Conservation (phyloP, 2,113 vertebrate species). For the Elephantulus edwardii region DNA sequence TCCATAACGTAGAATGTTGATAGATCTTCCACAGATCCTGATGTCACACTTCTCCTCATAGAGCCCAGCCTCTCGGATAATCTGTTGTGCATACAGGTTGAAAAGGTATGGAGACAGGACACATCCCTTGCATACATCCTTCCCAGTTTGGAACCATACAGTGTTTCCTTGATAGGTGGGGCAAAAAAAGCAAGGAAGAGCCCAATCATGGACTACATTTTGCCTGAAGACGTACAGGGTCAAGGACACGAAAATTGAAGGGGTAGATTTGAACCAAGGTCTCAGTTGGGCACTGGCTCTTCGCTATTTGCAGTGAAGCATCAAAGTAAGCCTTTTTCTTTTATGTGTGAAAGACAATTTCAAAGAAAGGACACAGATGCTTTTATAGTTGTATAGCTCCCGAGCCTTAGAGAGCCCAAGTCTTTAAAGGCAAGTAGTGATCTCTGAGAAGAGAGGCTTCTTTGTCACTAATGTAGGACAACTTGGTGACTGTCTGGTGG, state of each 20-base stretch:
- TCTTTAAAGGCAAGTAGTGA: slow-evolving; percentile 54
- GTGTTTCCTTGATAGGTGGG: neutral
- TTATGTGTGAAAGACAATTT: neutral
- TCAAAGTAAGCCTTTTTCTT: slow-evolving; percentile 24
- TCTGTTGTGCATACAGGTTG: too few species aligned
- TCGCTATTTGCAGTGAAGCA: neutral
- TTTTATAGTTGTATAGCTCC: neutral
- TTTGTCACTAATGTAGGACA: slow-evolving; percentile 75
- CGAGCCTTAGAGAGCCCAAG: slow-evolving; percentile 25
- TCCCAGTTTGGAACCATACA: too few species aligned
- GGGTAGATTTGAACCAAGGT: neutral
- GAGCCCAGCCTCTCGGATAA: too few species aligned
- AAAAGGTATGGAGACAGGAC: too few species aligned
- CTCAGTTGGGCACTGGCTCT: neutral
- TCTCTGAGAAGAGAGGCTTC: slow-evolving; percentile 69
- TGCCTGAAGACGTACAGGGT: neutral
- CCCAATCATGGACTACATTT: neutral
- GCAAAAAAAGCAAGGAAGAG: neutral
- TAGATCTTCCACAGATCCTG: too few species aligned
- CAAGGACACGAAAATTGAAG: neutral
- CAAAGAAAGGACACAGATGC: slow-evolving; percentile 21
- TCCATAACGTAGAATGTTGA: too few species aligned
- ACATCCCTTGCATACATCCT: too few species aligned
- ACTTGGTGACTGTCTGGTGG: slow-evolving; percentile 53
- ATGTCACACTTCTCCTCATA: too few species aligned